These are phyloP conservation scores for Halesus radiatus DNA, from an alignment of 1,140 invertebrate genomes.

Conservation along the genomic window DNA sequence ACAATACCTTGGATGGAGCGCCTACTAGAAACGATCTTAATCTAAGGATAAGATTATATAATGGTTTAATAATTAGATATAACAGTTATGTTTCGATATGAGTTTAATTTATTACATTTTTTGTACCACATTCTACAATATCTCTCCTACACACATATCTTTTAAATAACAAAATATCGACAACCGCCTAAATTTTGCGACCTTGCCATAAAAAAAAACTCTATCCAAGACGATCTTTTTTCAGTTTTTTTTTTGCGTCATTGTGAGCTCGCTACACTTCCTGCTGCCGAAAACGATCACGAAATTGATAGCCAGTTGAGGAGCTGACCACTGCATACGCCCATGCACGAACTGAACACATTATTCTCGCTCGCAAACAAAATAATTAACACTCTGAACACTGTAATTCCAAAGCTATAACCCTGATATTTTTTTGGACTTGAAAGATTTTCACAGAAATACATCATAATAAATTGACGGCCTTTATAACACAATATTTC, in stretches of 20 bases:
- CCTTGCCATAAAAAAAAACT: conserved; percentile 35
- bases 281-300: conserved; percentile 26
- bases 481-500: neutral
- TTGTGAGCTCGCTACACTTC: neutral
- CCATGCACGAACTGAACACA: conserved; percentile 18
- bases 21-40: no score
- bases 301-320: conserved; percentile 16
- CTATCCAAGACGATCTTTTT: conserved; percentile 15
- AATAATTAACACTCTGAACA: conserved; percentile 23
- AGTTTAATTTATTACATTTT: no score
- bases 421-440: neutral
- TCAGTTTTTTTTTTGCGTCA: neutral
- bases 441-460: conserved; percentile 3
- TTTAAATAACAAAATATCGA: neutral
- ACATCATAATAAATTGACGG: neutral
- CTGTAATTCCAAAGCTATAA: neutral
- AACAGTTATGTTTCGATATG: no score
- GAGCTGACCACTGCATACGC: conserved; percentile 23
- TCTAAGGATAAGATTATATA: no score
- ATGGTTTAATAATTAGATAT: no score
- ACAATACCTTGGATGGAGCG: no score
- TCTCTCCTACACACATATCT: neutral
- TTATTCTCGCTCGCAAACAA: conserved; percentile 10
- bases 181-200: conserved; percentile 20
- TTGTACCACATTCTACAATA: neutral